A percentile compares a stretch with the other conserved stretches of the same genome.
Evolutionary conservation across 2,797 vertebrate genomes (phyloP).

Genomic region (Anomalospiza imberbis): DNA sequence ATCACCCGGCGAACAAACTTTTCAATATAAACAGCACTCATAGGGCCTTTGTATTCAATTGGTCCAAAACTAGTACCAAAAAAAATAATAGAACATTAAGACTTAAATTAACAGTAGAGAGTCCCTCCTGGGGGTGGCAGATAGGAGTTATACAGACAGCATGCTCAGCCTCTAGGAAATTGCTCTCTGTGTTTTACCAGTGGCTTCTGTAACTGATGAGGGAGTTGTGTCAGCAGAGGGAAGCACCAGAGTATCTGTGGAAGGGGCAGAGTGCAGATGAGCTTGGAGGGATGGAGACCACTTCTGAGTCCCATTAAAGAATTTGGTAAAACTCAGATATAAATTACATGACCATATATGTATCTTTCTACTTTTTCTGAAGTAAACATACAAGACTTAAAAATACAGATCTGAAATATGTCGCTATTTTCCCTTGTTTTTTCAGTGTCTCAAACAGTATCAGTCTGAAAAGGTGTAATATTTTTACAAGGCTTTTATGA

Average conservation of each 20-base stretch:
- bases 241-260: background rate
- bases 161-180: conserved; percentile 14
- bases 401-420: background rate
- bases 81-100: conserved; percentile 72
- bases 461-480: background rate
- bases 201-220: background rate
- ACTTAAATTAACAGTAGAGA: conserved; percentile 7
- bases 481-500: background rate
- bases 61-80: conserved; percentile 90
- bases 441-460: background rate
- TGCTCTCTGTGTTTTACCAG: background rate
- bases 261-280: background rate
- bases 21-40: conserved; percentile 91
- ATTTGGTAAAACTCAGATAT: background rate
- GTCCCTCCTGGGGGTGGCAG: conserved; percentile 3
- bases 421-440: background rate
- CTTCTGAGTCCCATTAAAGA: background rate
- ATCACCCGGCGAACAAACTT: conserved; percentile 90
- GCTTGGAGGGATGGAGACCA: background rate
- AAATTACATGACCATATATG: rapidly evolving
- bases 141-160: background rate
- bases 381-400: background rate
- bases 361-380: background rate
- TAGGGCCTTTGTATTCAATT: conserved; percentile 93
- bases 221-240: background rate